Base-by-base conservation (phyloP, 2,113 vertebrate species). In the Nicator chloris region DNA sequence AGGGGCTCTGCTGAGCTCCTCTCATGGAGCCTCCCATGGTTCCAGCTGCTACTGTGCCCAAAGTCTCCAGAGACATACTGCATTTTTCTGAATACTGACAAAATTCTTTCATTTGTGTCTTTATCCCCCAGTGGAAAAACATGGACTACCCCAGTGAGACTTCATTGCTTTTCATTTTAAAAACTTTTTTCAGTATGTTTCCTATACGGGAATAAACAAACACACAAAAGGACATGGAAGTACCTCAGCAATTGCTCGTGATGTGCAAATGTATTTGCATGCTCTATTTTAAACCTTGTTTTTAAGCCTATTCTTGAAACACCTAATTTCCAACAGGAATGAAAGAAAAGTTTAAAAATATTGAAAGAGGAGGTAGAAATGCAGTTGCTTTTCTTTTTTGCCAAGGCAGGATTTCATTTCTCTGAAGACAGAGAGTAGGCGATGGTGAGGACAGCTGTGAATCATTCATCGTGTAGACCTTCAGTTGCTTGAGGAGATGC, bases 301-400 rank as follows among this genome's bases (percentile, higher is more conserved):
- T 93, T 80, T 61, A 72, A 93, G 37, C 39, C 63, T 93, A 40
- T 83, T 90, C 83, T 92, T 88, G 73, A 90, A 88, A 44, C 45
- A 76, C 56, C 65, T 86, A 5, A 90, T 88, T 88, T 92, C 76
- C 51, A 92, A 65, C 42, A 66, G 59, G 84, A 93, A 88, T 68
- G 66, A 88, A 93, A 92, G 42, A 90, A 93, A 94, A 78, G 66
- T 8, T 66, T 79, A 44, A 93, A 95, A 85, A 90, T 90, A 85
- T 64, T 94, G 82, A 51, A 85, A 86, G 76, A 86, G 63, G 80
- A 89, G 51, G 42, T 89, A 94, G 91, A 89, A 89, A 83, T 83
- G 50, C 54, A 53, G 37, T 86, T 88, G 47, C 63, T 93, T 96
- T 90, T 93, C 30, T 81, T 86, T 71, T 92, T 81, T 88, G 31